Conservation (phyloP, 1,140 invertebrate genomes). For the Dendrolimus kikuchii region DNA sequence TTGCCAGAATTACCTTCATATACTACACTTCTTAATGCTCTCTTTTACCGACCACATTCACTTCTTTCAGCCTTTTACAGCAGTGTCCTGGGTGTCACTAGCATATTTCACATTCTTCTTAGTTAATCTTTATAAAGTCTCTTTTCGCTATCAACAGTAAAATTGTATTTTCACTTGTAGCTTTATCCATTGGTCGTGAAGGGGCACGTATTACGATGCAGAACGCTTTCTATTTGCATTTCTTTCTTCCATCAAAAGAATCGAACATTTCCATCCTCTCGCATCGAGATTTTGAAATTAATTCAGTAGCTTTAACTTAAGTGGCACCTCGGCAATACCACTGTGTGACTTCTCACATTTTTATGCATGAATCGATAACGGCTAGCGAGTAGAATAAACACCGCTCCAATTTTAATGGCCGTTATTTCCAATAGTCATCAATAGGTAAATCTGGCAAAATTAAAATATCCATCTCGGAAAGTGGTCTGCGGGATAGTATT, state of each 20-base stretch:
- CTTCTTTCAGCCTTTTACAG: conserved; percentile 49
- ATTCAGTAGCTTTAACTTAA: conserved; percentile 24
- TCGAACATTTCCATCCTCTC: too few relatives aligned
- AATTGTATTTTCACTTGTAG: too few relatives aligned
- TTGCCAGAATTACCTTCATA: conserved; percentile 64
- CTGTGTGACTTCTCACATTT: conserved; percentile 34
- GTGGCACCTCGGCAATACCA: conserved; percentile 55
- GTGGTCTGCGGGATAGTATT: conserved; percentile 31
- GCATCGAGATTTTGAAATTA: background rate
- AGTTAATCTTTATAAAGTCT: too few relatives aligned
- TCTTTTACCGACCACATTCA: conserved; percentile 40
- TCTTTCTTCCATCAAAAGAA: conserved; percentile 1
- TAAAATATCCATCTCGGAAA: conserved; percentile 28
- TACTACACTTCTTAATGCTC: conserved; percentile 35
- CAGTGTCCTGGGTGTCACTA: conserved; percentile 55
- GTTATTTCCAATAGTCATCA: conserved; percentile 54
- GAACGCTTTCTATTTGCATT: conserved; percentile 5
- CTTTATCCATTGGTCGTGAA: too few relatives aligned
- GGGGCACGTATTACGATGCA: too few relatives aligned
- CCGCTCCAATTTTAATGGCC: conserved; percentile 40
- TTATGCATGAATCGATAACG: conserved; percentile 57
- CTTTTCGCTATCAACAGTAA: too few relatives aligned
- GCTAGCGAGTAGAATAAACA: conserved; percentile 51
- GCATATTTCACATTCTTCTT: conserved; percentile 7
- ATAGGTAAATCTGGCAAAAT: conserved; percentile 68